phyloP scores from a whole-genome alignment of 2,113 vertebrate genomes.

The Phasianus colchicus region DNA sequence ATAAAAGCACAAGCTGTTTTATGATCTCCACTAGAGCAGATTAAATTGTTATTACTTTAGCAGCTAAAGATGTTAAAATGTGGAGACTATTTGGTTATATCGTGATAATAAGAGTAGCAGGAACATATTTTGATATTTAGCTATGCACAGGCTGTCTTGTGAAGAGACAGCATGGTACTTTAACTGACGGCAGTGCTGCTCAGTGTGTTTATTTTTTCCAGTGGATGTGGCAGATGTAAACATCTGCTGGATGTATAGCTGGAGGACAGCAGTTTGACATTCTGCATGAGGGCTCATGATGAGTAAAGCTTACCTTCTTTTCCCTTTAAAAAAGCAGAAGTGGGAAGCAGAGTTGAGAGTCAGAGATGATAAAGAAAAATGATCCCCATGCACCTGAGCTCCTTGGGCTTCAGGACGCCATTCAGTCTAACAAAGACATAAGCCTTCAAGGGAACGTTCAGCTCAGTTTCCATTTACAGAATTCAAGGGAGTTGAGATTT shows the following conservation, averaged over 20 bases:
- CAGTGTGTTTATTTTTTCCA: slow-evolving; percentile 19
- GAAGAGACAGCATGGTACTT: slow-evolving; percentile 1
- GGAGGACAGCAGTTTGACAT: slow-evolving; percentile 2
- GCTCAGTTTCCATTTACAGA: neutral
- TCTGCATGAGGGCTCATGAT: neutral
- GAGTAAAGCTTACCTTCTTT: neutral
- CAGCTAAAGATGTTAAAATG: slow-evolving; percentile 36
- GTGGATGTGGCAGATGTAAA: slow-evolving; percentile 23
- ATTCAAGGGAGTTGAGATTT: neutral
- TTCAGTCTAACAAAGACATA: neutral
- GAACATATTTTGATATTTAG: slow-evolving; percentile 24
- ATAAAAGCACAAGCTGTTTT: slow-evolving; percentile 13
- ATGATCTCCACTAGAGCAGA: slow-evolving; percentile 42
- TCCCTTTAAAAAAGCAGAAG: neutral
- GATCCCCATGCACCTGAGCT: neutral
- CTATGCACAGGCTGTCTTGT: neutral
- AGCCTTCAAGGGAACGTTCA: neutral
- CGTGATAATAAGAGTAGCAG: neutral
- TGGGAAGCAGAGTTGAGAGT: neutral
- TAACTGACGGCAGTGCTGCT: neutral
- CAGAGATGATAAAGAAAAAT: neutral
- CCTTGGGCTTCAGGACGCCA: neutral
- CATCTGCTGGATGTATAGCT: neutral
- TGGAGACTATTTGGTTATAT: neutral
- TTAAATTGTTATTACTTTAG: neutral